Conservation (phyloP, 2,113 vertebrate genomes). For the Cromileptes altivelis region DNA sequence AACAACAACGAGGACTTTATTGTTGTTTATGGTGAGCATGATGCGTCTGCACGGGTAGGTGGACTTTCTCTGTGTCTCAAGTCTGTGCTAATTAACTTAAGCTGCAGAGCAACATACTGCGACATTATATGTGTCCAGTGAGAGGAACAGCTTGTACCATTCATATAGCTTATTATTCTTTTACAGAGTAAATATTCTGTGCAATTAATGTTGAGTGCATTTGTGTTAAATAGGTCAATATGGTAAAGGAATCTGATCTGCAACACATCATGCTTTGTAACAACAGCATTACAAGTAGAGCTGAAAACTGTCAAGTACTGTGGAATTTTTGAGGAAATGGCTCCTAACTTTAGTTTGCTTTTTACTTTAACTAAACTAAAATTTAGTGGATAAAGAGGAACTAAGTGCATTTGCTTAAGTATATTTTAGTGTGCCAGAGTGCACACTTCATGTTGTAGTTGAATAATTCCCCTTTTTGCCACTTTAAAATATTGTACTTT, state of each 20-base stretch:
- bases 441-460: neutral
- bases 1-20: neutral
- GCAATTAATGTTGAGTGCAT: neutral
- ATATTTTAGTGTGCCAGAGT: too few relatives aligned
- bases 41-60: conserved; percentile 61
- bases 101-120: neutral
- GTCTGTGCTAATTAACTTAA: neutral
- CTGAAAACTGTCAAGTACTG: neutral
- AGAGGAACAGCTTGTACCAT: neutral
- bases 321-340: neutral
- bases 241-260: neutral
- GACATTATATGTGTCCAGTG: neutral
- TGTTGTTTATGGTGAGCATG: conserved; percentile 24
- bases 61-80: neutral
- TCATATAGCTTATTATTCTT: neutral
- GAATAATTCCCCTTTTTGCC: neutral
- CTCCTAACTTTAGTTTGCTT: neutral
- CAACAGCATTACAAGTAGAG: neutral
- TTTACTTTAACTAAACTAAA: neutral
- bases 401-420: neutral
- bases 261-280: neutral
- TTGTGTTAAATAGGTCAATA: neutral
- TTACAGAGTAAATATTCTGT: neutral
- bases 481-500: neutral
- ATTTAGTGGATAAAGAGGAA: too few relatives aligned